Evolutionary conservation across 2,797 vertebrate species (phyloP), one percentile per base, ranked within the genome.

Genomic region (Ataeniobius toweri): DNA sequence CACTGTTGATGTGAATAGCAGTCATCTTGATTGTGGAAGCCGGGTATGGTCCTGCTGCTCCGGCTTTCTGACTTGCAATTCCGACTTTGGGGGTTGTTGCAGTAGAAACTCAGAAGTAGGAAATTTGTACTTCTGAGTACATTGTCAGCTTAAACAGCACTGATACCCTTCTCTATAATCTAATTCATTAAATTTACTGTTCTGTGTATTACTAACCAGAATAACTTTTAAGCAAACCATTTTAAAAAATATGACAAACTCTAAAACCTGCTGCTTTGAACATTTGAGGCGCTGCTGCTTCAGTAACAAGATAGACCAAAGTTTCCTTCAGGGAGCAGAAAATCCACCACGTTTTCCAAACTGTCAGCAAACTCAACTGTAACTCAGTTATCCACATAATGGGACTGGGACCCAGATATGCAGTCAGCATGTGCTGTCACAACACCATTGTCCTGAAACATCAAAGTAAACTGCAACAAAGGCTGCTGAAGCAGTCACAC

Each of bases 381-480:
- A 88, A 87, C 85, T 88, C 73, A 75, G 71, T 89, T 84, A 90
- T 79, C 80, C 78, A 36, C 4, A 26, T 74, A 78, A 14, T 10
- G 77, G 79, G 73, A 88, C 78, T 31, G 20, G 77, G 83, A 79
- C 76, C 86, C 86, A 91, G 88, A 91, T 89, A 89, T 89, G 83
- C 84, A 88, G 89, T 91, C 91, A 89, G 89, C 88, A 65, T 89
- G 83, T 85, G 80, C 86, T 90, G 90, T 90, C 90, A 89, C 86
- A 87, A 89, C 85, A 84, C 56, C 55, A 20, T 81, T 88, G 87
- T 85, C 86, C 85, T 83, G 80, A 73, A 82, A 92, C 89, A 89
- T 92, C 89, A 91, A 91, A 89, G 85, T 80, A 69, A 86, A 70
- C 76, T 72, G 74, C 67, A 36, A 80, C n/a, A 46, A 82, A 82